Evolutionary conservation across 1,140 invertebrate species (phyloP).

Genomic region (Popillia japonica): DNA sequence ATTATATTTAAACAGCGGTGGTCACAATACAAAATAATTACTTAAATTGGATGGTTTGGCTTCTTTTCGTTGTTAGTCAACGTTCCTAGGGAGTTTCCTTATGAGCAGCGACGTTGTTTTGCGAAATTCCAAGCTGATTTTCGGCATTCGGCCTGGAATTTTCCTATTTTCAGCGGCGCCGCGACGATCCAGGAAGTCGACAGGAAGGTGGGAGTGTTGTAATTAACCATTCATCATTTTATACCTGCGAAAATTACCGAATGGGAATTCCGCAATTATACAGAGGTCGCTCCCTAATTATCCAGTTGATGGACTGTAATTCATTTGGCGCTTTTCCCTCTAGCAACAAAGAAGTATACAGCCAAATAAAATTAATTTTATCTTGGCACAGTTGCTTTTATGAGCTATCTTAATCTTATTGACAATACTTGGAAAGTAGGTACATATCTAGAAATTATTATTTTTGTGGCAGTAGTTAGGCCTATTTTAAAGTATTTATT

Average conservation of each 20-base stretch:
- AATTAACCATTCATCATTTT: slow-evolving; percentile 35
- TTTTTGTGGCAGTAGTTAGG: too few relatives aligned
- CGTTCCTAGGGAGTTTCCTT: neutral
- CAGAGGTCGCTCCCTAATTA: slow-evolving; percentile 20
- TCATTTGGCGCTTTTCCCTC: neutral
- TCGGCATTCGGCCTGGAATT: neutral
- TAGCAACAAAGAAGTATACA: neutral
- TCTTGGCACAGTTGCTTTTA: neutral
- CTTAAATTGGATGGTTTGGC: slow-evolving; percentile 29
- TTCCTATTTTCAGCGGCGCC: neutral
- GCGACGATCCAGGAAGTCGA: slow-evolving; percentile 5
- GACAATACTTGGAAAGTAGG: neutral
- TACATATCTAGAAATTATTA: too few relatives aligned
- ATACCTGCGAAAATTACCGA: slow-evolving; percentile 34
- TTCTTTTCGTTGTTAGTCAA: neutral
- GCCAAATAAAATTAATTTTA: slow-evolving; percentile 10
- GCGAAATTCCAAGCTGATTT: slow-evolving; percentile 17
- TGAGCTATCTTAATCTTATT: neutral
- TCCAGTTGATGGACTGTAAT: slow-evolving; percentile 17
- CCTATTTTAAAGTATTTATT: too few relatives aligned
- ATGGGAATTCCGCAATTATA: slow-evolving; percentile 35
- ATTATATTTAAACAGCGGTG: slow-evolving; percentile 35
- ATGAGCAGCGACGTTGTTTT: neutral
- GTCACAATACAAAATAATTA: slow-evolving; percentile 32
- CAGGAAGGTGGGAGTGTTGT: neutral